These are phyloP conservation scores for Metacarcinus magister DNA, from an alignment of 2,888 invertebrate genomes.

Conservation along the genomic window DNA sequence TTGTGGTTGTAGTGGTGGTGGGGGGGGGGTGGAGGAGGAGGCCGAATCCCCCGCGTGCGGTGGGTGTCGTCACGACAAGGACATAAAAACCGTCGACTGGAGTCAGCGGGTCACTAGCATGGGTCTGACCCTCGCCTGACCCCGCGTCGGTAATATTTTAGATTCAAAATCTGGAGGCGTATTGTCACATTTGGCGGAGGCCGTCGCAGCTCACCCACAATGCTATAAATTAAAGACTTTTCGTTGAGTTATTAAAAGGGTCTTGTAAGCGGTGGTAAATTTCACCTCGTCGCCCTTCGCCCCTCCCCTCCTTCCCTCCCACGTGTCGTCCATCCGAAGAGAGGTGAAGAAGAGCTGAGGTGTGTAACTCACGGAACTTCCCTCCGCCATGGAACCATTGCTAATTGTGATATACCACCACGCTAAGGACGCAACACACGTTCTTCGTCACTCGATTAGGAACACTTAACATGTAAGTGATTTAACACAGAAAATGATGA, in stretches of 20 bases:
- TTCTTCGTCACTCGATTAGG: constrained; percentile 44
- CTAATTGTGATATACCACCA: constrained; percentile 49
- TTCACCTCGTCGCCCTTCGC: background rate
- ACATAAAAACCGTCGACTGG: constrained; percentile 69
- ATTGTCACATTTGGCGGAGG: constrained; percentile 69
- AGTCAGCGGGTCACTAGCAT: constrained; percentile 65
- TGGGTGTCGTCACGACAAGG: constrained; percentile 75
- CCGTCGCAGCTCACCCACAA: background rate
- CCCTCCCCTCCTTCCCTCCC: background rate
- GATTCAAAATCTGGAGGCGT: constrained; percentile 70
- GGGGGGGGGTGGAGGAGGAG: background rate
- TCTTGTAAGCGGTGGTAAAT: constrained; percentile 55
- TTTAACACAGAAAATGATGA: background rate
- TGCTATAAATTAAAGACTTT: constrained; percentile 58
- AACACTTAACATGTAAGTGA: background rate
- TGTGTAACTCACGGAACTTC: background rate
- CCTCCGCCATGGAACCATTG: background rate
- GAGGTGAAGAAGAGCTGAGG: background rate
- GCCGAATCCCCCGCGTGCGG: constrained; percentile 64
- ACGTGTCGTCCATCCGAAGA: background rate
- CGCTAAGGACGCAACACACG: background rate
- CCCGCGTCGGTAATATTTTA: constrained; percentile 73
- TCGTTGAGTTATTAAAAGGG: constrained; percentile 57
- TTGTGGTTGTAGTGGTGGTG: background rate
- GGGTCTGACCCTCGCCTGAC: constrained; percentile 62